A percentile compares a stretch with the other conserved stretches of the same genome.
Conservation (phyloP, 2,888 invertebrate genomes). For the Diogma glabrata region DNA sequence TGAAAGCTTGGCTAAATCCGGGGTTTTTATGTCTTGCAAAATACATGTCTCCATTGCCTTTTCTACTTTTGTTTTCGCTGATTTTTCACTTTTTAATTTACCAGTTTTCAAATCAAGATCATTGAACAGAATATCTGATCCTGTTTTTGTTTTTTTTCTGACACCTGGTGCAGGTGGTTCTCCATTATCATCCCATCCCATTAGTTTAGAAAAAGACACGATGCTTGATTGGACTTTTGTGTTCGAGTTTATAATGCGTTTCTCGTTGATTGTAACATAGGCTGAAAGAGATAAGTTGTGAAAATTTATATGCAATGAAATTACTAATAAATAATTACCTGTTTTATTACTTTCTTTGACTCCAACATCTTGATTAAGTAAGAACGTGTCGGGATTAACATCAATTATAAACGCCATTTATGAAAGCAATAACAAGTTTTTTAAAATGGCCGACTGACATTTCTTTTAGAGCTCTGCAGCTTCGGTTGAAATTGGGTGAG, state of each 20-base stretch:
- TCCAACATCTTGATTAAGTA: conserved; percentile 1
- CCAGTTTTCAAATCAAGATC: conserved; percentile 4
- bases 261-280: no score
- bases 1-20: conserved; percentile 21
- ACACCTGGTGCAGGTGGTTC: neutral
- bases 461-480: no score
- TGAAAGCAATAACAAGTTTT: no score
- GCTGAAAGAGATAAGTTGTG: no score
- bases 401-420: conserved; percentile 5
- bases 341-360: conserved; percentile 4
- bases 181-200: conserved; percentile 27
- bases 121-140: conserved; percentile 13
- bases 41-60: conserved; percentile 44
- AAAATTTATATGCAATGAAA: neutral
- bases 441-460: no score
- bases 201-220: conserved; percentile 19
- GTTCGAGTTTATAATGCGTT: no score
- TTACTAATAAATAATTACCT: neutral
- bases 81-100: conserved; percentile 19
- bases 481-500: no score
- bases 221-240: neutral
- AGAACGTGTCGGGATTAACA: neutral
- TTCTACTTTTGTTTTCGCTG: conserved; percentile 20
- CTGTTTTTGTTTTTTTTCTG: conserved; percentile 11
- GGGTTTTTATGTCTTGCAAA: conserved; percentile 51